phyloP scores from a whole-genome alignment of 2,888 invertebrate species.

The Neoitamus cyanurus region DNA sequence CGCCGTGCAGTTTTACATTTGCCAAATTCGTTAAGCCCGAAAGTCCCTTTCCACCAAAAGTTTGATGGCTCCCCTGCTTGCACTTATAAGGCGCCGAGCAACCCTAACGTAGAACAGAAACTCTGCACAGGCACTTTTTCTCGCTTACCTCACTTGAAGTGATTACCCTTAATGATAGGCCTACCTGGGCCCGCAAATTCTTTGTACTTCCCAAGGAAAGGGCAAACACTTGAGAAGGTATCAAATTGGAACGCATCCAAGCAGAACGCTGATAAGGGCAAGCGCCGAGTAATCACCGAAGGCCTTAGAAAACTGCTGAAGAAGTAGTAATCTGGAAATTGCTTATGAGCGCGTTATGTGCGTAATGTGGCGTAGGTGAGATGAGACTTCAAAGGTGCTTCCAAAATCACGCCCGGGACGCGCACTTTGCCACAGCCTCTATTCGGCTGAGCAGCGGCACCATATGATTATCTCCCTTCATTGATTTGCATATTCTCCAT shows the following conservation, averaged over 20 bases:
- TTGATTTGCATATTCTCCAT: constrained; percentile 42
- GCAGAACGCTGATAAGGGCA: constrained; percentile 53
- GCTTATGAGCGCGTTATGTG: constrained; percentile 51
- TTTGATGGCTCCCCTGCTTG: neutral
- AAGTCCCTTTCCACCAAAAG: neutral
- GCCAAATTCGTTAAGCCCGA: neutral
- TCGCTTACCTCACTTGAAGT: constrained; percentile 34
- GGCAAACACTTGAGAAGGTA: constrained; percentile 53
- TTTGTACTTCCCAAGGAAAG: constrained; percentile 32
- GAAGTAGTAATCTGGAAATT: constrained; percentile 51
- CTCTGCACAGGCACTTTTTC: neutral
- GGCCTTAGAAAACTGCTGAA: constrained; percentile 51
- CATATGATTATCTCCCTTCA: constrained; percentile 49
- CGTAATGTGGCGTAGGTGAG: constrained; percentile 46
- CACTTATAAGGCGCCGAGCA: neutral
- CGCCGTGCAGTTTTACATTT: neutral
- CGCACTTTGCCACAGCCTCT: constrained; percentile 30
- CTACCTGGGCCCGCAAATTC: constrained; percentile 44
- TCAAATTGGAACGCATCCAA: constrained; percentile 51
- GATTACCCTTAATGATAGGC: constrained; percentile 48
- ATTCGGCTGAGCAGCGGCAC: constrained; percentile 40
- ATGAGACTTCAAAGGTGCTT: constrained; percentile 50
- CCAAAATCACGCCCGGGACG: neutral
- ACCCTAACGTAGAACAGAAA: neutral
- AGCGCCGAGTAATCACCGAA: constrained; percentile 41